Evolutionary conservation across 1,140 invertebrate species (phyloP).

Genomic region (Mactra quadrangularis): DNA sequence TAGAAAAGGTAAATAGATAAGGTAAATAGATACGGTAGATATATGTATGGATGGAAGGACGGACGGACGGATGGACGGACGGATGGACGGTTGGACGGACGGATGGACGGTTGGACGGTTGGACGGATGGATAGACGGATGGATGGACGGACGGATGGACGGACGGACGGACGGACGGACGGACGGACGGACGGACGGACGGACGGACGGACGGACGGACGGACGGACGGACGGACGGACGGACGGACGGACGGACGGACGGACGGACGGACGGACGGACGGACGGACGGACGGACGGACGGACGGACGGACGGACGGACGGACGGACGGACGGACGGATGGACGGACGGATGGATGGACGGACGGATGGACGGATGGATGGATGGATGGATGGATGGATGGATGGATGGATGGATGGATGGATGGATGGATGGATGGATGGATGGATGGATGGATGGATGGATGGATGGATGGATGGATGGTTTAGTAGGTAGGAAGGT

Average conservation of each 20-base stretch:
- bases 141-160: too few relatives aligned
- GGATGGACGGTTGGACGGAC: too few relatives aligned
- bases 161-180: constrained; percentile 4
- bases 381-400: too few relatives aligned
- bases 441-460: not conserved
- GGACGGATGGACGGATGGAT: too few relatives aligned
- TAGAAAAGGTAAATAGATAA: too few relatives aligned
- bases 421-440: constrained; percentile 4
- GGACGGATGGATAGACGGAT: too few relatives aligned
- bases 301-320: not conserved
- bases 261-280: not conserved
- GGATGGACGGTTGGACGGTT: too few relatives aligned
- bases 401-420: not conserved
- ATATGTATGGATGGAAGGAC: not conserved
- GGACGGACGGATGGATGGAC: too few relatives aligned
- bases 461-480: not conserved
- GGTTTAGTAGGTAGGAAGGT: not conserved
- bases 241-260: constrained; percentile 15
- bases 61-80: too few relatives aligned
- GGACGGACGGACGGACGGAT: too few relatives aligned
- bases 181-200: constrained; percentile 12
- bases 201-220: constrained; percentile 19
- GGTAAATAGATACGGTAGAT: too few relatives aligned
- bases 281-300: constrained; percentile 7
- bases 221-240: not conserved